These are phyloP conservation scores for Pipistrellus nathusii DNA, from an alignment of 2,797 vertebrate species.

Conservation along the genomic window DNA sequence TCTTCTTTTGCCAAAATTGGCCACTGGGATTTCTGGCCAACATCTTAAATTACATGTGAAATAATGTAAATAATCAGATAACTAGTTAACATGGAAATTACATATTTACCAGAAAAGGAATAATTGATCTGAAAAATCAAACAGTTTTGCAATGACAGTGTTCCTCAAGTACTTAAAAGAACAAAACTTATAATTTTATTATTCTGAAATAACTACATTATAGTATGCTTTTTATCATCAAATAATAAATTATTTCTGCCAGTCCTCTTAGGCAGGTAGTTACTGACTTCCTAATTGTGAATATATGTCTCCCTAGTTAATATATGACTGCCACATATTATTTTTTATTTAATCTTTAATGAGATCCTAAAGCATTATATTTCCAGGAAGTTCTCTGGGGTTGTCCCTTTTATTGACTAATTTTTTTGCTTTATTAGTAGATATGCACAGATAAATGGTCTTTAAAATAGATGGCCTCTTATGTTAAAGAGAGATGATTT, in stretches of 20 bases:
- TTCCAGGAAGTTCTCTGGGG: not conserved
- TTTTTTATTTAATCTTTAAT: constrained; percentile 30
- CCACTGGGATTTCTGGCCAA: not conserved
- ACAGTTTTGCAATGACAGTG: not conserved
- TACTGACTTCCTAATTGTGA: constrained; percentile 14
- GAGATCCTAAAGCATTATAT: not conserved
- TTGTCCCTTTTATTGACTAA: not conserved
- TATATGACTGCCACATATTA: not conserved
- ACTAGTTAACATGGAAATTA: not conserved
- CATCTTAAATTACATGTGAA: constrained; percentile 15
- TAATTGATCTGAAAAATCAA: not conserved
- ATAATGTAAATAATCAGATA: constrained; percentile 20
- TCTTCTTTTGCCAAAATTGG: constrained; percentile 35
- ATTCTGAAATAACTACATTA: not conserved
- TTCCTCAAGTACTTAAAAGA: constrained; percentile 36
- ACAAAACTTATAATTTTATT: constrained; percentile 35
- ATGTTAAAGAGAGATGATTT: not conserved
- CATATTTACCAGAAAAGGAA: not conserved
- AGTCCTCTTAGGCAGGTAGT: not conserved
- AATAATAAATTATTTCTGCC: constrained; percentile 26
- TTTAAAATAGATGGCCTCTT: not conserved
- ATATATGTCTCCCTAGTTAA: not conserved
- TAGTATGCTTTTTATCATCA: not conserved
- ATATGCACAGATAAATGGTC: not conserved
- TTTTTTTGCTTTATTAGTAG: not conserved